Evolutionary conservation across 1,140 invertebrate species (phyloP).

Genomic region (Nilaparvata lugens): DNA sequence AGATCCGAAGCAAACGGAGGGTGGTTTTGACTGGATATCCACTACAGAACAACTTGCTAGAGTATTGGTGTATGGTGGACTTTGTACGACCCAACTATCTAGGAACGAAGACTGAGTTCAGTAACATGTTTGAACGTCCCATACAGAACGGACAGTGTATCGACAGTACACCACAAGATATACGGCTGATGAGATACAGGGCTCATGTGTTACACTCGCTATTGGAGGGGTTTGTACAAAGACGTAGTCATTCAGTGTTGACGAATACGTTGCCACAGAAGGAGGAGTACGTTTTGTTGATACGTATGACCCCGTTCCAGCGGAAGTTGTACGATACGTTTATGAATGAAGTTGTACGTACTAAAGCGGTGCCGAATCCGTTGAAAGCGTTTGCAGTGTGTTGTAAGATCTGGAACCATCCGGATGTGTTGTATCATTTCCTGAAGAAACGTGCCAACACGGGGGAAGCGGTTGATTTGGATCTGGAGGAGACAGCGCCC

Average conservation of each 20-base stretch:
- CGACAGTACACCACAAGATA: conserved; percentile 84
- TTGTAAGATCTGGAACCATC: conserved; percentile 99
- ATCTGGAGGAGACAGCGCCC: conserved; percentile 53
- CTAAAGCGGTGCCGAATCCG: conserved; percentile 84
- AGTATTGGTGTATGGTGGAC: conserved; percentile 97
- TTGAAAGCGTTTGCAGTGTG: conserved; percentile 97
- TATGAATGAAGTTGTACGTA: conserved; percentile 82
- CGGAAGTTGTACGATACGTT: conserved; percentile 80
- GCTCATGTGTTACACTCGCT: conserved; percentile 85
- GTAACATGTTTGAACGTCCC: conserved; percentile 91
- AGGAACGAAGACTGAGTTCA: conserved; percentile 87
- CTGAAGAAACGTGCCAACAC: conserved; percentile 71
- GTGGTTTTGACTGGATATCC: conserved; percentile 93
- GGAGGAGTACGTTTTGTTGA: conserved; percentile 83
- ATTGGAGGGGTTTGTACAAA: conserved; percentile 85
- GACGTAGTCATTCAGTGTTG: conserved; percentile 78
- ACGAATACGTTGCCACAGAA: conserved; percentile 80
- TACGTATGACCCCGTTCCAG: conserved; percentile 81
- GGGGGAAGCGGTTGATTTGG: conserved; percentile 85
- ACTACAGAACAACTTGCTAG: conserved; percentile 90
- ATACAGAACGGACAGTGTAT: conserved; percentile 93
- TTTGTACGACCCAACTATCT: conserved; percentile 90
- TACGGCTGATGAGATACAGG: conserved; percentile 78
- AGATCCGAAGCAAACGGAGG: conserved; percentile 79
- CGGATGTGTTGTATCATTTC: conserved; percentile 91